Conservation (phyloP, 2,113 vertebrate species). For the Brachyistius frenatus region DNA sequence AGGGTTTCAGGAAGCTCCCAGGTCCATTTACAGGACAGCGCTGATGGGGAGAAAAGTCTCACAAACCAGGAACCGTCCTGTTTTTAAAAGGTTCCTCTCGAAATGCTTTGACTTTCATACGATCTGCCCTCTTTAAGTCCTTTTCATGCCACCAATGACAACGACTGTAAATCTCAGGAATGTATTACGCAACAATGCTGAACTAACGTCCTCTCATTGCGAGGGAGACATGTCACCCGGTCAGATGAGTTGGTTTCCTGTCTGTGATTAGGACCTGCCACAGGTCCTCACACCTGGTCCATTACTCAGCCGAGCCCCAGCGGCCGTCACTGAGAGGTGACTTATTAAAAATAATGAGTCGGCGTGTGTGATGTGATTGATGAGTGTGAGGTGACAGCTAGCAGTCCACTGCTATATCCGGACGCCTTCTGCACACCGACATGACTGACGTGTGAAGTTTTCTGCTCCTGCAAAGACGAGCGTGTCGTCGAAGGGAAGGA, state of each 20-base stretch:
- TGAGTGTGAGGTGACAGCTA: slow-evolving; percentile 60
- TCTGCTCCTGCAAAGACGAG: slow-evolving; percentile 25
- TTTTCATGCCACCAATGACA: slow-evolving; percentile 6
- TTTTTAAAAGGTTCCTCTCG: neutral
- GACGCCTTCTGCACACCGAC: slow-evolving; percentile 43
- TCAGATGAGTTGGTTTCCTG: slow-evolving; percentile 49
- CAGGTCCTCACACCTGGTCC: slow-evolving; percentile 41
- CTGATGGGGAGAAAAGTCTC: neutral
- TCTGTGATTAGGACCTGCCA: slow-evolving; percentile 54
- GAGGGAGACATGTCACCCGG: slow-evolving; percentile 21
- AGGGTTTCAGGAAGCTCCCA: slow-evolving; percentile 33
- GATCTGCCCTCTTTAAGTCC: neutral
- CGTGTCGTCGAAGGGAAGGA: slow-evolving; percentile 10
- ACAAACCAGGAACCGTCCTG: slow-evolving; percentile 5
- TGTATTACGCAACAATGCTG: slow-evolving; percentile 5
- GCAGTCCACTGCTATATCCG: slow-evolving; percentile 61
- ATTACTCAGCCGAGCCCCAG: slow-evolving; percentile 60
- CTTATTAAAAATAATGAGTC: slow-evolving; percentile 75
- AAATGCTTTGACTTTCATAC: neutral
- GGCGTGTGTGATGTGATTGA: slow-evolving; percentile 70
- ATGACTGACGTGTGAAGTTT: slow-evolving; percentile 56
- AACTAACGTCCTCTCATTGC: too few species aligned
- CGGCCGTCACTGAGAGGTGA: slow-evolving; percentile 47
- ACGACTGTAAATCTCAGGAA: slow-evolving; percentile 13
- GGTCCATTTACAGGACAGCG: slow-evolving; percentile 7